phyloP scores from a whole-genome alignment of 2,888 invertebrate genomes.

The Oxyscelio sp. region DNA sequence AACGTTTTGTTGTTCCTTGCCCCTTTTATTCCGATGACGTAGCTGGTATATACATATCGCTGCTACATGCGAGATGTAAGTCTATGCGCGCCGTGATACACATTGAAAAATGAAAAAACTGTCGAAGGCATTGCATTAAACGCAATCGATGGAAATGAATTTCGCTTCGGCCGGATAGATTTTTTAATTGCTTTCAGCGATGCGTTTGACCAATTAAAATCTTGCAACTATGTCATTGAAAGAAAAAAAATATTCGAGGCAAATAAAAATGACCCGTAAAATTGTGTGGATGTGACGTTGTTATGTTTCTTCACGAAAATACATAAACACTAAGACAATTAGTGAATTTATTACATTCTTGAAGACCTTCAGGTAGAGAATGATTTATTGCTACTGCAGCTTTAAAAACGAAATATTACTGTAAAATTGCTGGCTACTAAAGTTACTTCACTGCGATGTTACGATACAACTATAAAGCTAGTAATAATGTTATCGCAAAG shows the following conservation, averaged over 20 bases:
- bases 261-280: slow-evolving; percentile 30
- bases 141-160: slow-evolving; percentile 2
- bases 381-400: slow-evolving; percentile 65
- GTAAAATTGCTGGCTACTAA: slow-evolving; percentile 63
- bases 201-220: slow-evolving; percentile 13
- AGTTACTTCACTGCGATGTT: slow-evolving; percentile 52
- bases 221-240: slow-evolving; percentile 38
- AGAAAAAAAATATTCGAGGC: slow-evolving; percentile 19
- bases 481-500: slow-evolving; percentile 55
- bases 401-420: slow-evolving; percentile 61
- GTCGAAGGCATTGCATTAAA: neutral
- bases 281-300: slow-evolving; percentile 52
- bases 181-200: slow-evolving; percentile 5
- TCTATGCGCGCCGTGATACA: slow-evolving; percentile 7
- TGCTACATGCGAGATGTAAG: neutral
- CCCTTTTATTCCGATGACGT: slow-evolving; percentile 78
- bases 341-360: slow-evolving; percentile 57
- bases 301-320: slow-evolving; percentile 50
- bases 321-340: slow-evolving; percentile 69
- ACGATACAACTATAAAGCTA: slow-evolving; percentile 56
- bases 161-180: neutral
- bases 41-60: slow-evolving; percentile 32
- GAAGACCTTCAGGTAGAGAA: slow-evolving; percentile 62
- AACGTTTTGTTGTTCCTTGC: slow-evolving; percentile 60
- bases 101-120: neutral